Evolutionary conservation across 2,797 vertebrate genomes (phyloP), one percentile per base, ranked within the genome.

Genomic region (Rhinatrema bivittatum): DNA sequence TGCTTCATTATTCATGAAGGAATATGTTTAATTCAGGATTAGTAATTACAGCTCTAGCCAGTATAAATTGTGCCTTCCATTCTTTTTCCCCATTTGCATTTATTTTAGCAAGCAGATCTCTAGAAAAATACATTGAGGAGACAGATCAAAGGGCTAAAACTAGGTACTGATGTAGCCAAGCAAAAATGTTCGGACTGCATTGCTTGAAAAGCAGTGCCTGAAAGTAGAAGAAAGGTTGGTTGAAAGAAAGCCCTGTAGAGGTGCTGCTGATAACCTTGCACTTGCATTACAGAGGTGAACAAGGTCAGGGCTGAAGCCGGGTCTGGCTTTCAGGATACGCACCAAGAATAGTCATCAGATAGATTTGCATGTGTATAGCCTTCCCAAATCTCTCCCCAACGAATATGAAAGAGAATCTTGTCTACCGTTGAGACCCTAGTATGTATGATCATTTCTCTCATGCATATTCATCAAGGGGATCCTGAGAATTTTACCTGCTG

Each of bases 1-100:
- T 74, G 31, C 72, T 82, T 77, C 72, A 79, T 82, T 82, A 87
- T 85, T 84, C 79, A 85, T 81, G 75, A 77, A 78, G 68, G 74
- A 64, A 70, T 82, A 78, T 80, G 74, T 82, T 84, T 84, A 81
- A 83, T 84, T 81, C 74, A 81, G 68, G 70, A 60, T 77, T 72
- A 62, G 73, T 82, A 85, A 85, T 79, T 84, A 75, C 76, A 82
- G 68, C 77, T 75, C 78, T 69, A 74, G 68, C 75, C 72, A 62
- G 61, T 68, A 75, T 76, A 83, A 83, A 79, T 79, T 74, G 73
- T 63, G 53, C 60, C 65, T 77, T 68, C 62, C 73, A 74, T 61
- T 77, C 71, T 76, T 75, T 71, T n/a, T 53, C 62, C 69, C 52
- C 60, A 50, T 60, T 86, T 80, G 72, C 80, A 81, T 85, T 82